Conservation (phyloP, 2,888 invertebrate genomes). For the Iphiclides podalirius region DNA sequence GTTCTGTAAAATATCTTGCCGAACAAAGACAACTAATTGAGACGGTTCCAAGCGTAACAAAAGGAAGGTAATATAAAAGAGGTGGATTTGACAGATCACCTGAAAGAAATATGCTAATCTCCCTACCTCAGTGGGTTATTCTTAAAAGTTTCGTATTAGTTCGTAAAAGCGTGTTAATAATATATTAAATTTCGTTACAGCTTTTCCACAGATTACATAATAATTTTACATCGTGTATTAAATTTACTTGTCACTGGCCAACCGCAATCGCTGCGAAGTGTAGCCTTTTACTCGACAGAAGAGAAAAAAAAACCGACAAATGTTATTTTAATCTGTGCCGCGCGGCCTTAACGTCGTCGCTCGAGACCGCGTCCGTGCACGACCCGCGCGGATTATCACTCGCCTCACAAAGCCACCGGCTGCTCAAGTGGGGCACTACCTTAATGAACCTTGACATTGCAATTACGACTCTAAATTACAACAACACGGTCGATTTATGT, state of each 20-base stretch:
- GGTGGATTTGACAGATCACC: too few relatives aligned
- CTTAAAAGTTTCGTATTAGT: too few relatives aligned
- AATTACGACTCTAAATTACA: conserved; percentile 45
- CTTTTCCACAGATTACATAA: not conserved
- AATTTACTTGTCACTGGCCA: not conserved
- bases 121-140: too few relatives aligned
- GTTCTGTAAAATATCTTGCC: too few relatives aligned
- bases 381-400: conserved; percentile 58
- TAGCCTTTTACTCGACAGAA: conserved; percentile 2
- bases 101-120: too few relatives aligned
- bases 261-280: not conserved
- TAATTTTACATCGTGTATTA: not conserved
- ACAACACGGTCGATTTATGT: conserved; percentile 36
- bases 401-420: conserved; percentile 51
- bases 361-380: conserved; percentile 59
- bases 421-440: conserved; percentile 48
- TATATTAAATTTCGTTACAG: too few relatives aligned
- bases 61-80: too few relatives aligned
- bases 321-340: conserved; percentile 48
- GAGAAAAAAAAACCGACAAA: conserved; percentile 14
- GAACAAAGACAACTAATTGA: too few relatives aligned
- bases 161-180: too few relatives aligned
- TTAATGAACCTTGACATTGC: conserved; percentile 47
- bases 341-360: conserved; percentile 52
- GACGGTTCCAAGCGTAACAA: too few relatives aligned